Conservation (phyloP, 2,797 vertebrate species). For the Mus caroli region DNA sequence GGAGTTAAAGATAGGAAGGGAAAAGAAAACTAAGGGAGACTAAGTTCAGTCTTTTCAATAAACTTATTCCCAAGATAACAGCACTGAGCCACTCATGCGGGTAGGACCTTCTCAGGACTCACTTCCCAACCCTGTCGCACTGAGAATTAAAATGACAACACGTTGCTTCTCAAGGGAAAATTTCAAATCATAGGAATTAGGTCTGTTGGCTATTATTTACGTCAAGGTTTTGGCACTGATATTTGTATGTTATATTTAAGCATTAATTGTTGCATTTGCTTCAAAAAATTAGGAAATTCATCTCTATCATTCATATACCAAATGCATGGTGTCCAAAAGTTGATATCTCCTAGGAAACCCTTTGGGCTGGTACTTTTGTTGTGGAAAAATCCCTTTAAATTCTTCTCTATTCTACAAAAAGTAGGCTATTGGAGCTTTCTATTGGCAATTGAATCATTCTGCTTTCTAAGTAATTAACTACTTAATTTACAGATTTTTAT, state of each 20-base stretch:
- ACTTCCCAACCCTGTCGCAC: neutral
- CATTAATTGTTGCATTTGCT: slow-evolving; percentile 40
- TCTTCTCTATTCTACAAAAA: slow-evolving; percentile 28
- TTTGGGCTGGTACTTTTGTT: neutral
- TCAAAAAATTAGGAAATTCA: slow-evolving; percentile 56
- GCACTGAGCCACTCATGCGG: neutral
- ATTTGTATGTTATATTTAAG: slow-evolving; percentile 48
- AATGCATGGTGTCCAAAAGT: neutral
- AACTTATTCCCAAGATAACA: neutral
- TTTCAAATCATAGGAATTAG: neutral
- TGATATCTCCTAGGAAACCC: neutral
- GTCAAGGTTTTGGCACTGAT: slow-evolving; percentile 11
- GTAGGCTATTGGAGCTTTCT: neutral
- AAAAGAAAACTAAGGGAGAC: neutral
- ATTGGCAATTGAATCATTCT: neutral
- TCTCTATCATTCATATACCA: slow-evolving; percentile 43
- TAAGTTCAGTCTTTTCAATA: neutral
- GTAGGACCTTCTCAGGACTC: neutral
- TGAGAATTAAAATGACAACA: neutral
- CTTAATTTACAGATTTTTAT: slow-evolving; percentile 28
- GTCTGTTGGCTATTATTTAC: slow-evolving; percentile 16
- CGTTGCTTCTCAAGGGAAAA: neutral
- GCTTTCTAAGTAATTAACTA: slow-evolving; percentile 32
- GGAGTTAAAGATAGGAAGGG: neutral
- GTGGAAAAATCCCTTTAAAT: neutral